Base-by-base conservation (phyloP, 2,113 vertebrate species). In the Gnathonemus echidnorhynchus region DNA sequence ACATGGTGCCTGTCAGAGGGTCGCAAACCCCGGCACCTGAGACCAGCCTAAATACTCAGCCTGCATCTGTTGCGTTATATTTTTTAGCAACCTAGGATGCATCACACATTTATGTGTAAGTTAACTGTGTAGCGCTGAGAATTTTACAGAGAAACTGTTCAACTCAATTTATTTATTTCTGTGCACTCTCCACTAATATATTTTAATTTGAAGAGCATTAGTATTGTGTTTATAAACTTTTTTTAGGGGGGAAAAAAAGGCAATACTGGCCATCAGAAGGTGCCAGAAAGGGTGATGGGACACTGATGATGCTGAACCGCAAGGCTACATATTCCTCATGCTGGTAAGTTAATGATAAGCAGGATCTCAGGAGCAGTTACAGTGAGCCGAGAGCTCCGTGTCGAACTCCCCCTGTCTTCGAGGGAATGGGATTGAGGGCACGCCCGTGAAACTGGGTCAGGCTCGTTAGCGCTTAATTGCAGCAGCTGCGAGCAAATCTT, bases 401-500 rank as follows among this genome's bases (percentile, higher is more conserved):
- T 62, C 42, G 21, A 45, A 39, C 42, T n/a, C 39, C 19, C 77
- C 52, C 39, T 13, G 80, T 46, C 31, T 89, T 85, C 66, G 39
- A 45, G 83, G 90, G 52, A 84, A 56, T 21, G 21, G 39, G 70
- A 70, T 42, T n/a, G 87, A 52, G 31, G 90, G 66, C 21, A 17
- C 56, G 53, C 21, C 74, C 19, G 50, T 9, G 46, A 89, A 90
- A 21, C n/a, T 39, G 86, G 66, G 48, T 88, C 85, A 88, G 84
- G 66, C 56, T 74, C 86, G 86, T 88, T 77, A 89, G 45, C 56
- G 42, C 86, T 88, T 90, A 92, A 89, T 85, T 90, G 91, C 86
- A 89, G 74, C 83, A 77, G 90, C 90, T 89, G 90, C 83, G 39
- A 42, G 80, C 88, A 27, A 89, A 89, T 89, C 77, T 58, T 50